phyloP scores from a whole-genome alignment of 1,140 invertebrate species.

The Lepidurus couesii region DNA sequence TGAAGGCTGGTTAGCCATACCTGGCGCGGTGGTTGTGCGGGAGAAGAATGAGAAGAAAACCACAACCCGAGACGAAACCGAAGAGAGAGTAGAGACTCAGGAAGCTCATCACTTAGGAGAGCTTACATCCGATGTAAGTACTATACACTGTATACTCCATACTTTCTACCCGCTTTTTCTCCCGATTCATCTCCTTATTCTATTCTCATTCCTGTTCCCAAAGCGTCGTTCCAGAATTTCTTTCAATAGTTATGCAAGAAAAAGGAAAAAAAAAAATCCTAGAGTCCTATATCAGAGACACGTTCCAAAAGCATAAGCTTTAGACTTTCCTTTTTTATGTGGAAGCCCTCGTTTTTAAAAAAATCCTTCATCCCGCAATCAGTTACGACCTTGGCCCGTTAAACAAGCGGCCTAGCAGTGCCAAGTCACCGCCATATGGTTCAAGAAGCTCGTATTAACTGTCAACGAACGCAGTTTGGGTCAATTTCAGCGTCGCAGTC shows the following conservation, averaged over 20 bases:
- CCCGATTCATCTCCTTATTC: not conserved
- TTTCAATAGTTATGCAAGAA: constrained; percentile 22
- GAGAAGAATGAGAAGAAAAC: constrained; percentile 71
- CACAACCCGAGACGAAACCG: constrained; percentile 72
- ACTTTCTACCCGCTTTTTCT: not conserved
- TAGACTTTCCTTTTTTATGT: constrained; percentile 13
- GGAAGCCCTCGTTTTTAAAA: not conserved
- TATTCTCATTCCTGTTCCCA: not conserved
- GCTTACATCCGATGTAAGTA: constrained; percentile 71
- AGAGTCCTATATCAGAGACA: not conserved
- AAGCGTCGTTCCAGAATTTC: not conserved
- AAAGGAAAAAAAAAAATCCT: not conserved
- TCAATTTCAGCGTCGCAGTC: not conserved
- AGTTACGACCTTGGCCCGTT: constrained; percentile 6
- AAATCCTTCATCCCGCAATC: constrained; percentile 5
- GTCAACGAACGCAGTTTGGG: constrained; percentile 6
- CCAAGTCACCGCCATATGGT: constrained; percentile 18
- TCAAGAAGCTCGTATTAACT: not conserved
- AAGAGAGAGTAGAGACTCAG: constrained; percentile 72
- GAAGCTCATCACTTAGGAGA: constrained; percentile 73
- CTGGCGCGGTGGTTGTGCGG: constrained; percentile 63
- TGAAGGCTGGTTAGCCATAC: constrained; percentile 55
- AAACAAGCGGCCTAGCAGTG: constrained; percentile 11
- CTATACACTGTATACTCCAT: not conserved
- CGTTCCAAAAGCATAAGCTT: not conserved